A percentile compares a stretch with the other conserved stretches of the same genome.
Conservation (phyloP, 2,888 invertebrate species). For the Leucoma salicis region DNA sequence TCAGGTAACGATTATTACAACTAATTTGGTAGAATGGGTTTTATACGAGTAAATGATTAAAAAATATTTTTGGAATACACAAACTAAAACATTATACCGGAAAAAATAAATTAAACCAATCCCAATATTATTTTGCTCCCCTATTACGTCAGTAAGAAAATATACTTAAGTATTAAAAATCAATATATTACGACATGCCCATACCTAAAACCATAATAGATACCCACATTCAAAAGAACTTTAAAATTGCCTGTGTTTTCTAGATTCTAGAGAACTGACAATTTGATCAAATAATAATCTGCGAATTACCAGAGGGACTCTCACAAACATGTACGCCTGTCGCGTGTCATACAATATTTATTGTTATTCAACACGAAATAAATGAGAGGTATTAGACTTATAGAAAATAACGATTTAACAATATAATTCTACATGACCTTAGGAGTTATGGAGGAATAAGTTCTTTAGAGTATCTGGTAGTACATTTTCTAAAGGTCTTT, state of each 20-base stretch:
- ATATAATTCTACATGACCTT: too few relatives aligned
- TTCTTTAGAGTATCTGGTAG: too few relatives aligned
- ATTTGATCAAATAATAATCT: too few relatives aligned
- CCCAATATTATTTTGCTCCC: slow-evolving; percentile 61
- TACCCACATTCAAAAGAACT: too few relatives aligned
- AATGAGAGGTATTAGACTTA: background rate
- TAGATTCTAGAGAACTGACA: too few relatives aligned
- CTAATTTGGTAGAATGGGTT: slow-evolving; percentile 40
- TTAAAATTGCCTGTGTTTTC: too few relatives aligned
- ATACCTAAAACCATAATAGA: too few relatives aligned
- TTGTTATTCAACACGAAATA: background rate
- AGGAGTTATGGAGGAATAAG: too few relatives aligned
- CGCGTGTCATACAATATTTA: background rate
- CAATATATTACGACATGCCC: too few relatives aligned
- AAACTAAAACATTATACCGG: slow-evolving; percentile 32
- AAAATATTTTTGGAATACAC: slow-evolving; percentile 20
- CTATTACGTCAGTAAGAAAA: slow-evolving; percentile 49
- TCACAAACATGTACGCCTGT: background rate
- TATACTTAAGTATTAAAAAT: slow-evolving; percentile 4
- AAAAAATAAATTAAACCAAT: slow-evolving; percentile 43
- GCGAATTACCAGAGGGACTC: background rate
- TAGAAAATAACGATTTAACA: slow-evolving; percentile 1
- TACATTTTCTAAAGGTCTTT: too few relatives aligned
- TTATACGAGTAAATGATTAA: slow-evolving; percentile 19
- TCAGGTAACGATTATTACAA: slow-evolving; percentile 68